Percentiles rank a stretch among this genome's conserved stretches.
These are phyloP conservation scores for Myiagra hebetior DNA, from an alignment of 2,113 vertebrate genomes.

Conservation along the genomic window DNA sequence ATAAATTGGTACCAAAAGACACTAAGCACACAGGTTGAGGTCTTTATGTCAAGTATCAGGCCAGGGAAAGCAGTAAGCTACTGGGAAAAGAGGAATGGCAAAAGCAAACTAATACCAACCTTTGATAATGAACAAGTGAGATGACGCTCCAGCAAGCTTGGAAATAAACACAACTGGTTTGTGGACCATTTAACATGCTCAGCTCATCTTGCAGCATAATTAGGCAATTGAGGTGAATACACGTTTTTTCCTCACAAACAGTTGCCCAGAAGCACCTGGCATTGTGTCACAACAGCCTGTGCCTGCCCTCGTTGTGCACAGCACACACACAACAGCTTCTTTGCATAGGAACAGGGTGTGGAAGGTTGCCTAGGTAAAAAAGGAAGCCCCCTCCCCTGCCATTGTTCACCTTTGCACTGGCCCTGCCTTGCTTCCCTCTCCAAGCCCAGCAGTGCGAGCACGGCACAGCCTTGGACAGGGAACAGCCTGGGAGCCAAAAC, in stretches of 20 bases:
- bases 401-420: background rate
- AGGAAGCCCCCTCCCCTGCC: background rate
- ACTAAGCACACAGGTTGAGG: conserved; percentile 45
- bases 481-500: background rate
- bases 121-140: background rate
- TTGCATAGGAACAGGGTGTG: background rate
- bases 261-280: background rate
- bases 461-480: fast-evolving
- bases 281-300: fast-evolving
- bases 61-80: background rate
- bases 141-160: background rate
- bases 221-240: conserved; percentile 13
- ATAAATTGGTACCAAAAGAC: conserved; percentile 7
- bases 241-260: background rate
- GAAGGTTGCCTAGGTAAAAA: background rate
- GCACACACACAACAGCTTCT: background rate
- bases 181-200: conserved; percentile 24
- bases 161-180: background rate
- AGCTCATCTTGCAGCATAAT: background rate
- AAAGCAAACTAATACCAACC: background rate
- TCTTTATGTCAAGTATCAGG: conserved; percentile 48
- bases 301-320: fast-evolving
- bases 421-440: background rate
- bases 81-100: background rate
- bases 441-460: background rate